A percentile compares a stretch with the other conserved stretches of the same genome.
These are phyloP conservation scores for Bos indicus DNA, from an alignment of 2,113 vertebrate genomes.

Conservation along the genomic window DNA sequence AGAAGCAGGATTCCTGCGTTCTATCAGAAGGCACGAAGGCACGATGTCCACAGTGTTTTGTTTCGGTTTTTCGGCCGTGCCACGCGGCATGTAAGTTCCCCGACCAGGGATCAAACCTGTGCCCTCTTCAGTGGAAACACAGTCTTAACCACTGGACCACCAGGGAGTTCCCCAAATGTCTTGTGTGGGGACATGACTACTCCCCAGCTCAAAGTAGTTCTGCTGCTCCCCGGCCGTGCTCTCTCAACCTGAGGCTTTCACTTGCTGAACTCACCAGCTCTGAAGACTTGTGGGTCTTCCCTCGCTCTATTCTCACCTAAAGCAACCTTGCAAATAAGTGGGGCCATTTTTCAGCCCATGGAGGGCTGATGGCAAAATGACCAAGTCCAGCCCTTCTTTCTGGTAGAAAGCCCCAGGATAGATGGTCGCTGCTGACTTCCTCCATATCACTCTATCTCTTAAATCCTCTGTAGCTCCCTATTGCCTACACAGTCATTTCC, in stretches of 20 bases:
- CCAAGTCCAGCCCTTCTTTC: not conserved
- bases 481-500: not conserved
- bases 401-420: not conserved
- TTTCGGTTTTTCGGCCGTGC: not conserved
- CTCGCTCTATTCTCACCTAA: not conserved
- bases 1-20: not conserved
- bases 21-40: not conserved
- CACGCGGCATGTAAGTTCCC: not conserved
- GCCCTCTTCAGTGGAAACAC: not conserved
- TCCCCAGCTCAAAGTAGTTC: not conserved
- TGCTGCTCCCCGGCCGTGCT: not conserved
- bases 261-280: not conserved
- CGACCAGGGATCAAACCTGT: not conserved
- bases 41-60: not conserved
- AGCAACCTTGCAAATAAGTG: not conserved
- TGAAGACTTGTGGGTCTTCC: accelerated
- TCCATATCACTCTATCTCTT: not conserved
- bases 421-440: not conserved
- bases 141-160: not conserved
- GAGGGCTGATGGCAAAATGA: not conserved
- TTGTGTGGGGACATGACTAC: not conserved
- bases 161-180: not conserved
- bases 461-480: not conserved
- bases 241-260: not conserved
- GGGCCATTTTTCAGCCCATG: not conserved